Evolutionary conservation across 2,113 vertebrate species (phyloP).

Genomic region (Hemicordylus capensis): DNA sequence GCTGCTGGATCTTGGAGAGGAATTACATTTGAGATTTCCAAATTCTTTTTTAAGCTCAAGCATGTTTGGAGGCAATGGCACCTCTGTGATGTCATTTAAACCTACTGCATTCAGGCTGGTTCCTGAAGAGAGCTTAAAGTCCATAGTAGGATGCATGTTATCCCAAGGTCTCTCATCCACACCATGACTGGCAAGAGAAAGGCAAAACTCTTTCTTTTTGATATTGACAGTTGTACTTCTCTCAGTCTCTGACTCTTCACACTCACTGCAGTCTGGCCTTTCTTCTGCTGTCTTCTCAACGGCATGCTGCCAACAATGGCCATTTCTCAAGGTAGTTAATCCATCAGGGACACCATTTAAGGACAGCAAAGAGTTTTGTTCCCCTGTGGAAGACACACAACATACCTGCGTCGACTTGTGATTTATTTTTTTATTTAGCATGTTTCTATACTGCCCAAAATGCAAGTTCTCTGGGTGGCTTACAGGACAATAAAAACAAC

Average conservation of each 20-base stretch:
- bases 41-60: slow-evolving; percentile 63
- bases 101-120: slow-evolving; percentile 38
- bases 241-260: slow-evolving; percentile 74
- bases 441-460: too few species aligned
- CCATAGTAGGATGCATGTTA: slow-evolving; percentile 59
- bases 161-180: slow-evolving; percentile 78
- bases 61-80: slow-evolving; percentile 2
- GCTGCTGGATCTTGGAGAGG: slow-evolving; percentile 43
- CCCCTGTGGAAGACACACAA: slow-evolving; percentile 53
- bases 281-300: slow-evolving; percentile 76
- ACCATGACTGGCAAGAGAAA: slow-evolving; percentile 10
- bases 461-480: too few species aligned
- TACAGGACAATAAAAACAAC: too few species aligned
- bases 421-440: too few species aligned
- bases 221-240: slow-evolving; percentile 72
- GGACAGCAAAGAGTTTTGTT: slow-evolving; percentile 39
- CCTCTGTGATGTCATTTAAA: neutral
- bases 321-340: slow-evolving; percentile 13
- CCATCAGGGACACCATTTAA: slow-evolving; percentile 63
- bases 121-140: slow-evolving; percentile 58
- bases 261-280: slow-evolving; percentile 96
- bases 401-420: slow-evolving; percentile 6
- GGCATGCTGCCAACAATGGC: slow-evolving; percentile 36
- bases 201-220: slow-evolving; percentile 30
- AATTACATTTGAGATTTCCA: slow-evolving; percentile 70